Evolutionary conservation across 2,888 invertebrate genomes (phyloP).

Genomic region (Sesia apiformis): DNA sequence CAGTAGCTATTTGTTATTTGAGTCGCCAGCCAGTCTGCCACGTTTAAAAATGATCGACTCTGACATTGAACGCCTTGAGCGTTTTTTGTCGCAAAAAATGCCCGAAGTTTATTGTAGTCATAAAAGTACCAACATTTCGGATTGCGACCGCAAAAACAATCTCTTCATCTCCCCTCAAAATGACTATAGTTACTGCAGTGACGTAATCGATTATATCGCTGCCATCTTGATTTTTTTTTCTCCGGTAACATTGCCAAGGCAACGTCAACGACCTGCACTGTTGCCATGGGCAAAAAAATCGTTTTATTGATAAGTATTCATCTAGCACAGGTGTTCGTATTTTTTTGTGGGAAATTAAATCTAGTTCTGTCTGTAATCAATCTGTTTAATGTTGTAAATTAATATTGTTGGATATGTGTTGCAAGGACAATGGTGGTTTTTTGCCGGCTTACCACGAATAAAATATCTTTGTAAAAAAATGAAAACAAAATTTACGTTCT

Average conservation of each 20-base stretch:
- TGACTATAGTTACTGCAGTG: constrained; percentile 14
- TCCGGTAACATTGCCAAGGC: constrained; percentile 39
- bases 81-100: too few relatives aligned
- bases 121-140: too few relatives aligned
- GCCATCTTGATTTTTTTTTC: constrained; percentile 36
- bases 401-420: not conserved
- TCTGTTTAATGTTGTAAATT: constrained; percentile 8
- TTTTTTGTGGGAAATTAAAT: constrained; percentile 18
- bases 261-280: constrained; percentile 43
- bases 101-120: too few relatives aligned
- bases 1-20: too few relatives aligned
- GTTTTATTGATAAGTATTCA: constrained; percentile 28
- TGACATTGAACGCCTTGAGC: too few relatives aligned
- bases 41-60: too few relatives aligned
- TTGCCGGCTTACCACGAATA: too few relatives aligned
- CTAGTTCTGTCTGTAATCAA: constrained; percentile 22
- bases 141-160: constrained; percentile 4
- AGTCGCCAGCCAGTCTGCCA: too few relatives aligned
- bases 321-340: constrained; percentile 21
- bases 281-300: constrained; percentile 27
- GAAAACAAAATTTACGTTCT: too few relatives aligned
- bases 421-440: too few relatives aligned
- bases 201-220: constrained; percentile 39
- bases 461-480: too few relatives aligned
- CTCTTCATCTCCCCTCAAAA: constrained; percentile 11